Evolutionary conservation across 2,113 vertebrate genomes (phyloP).

Genomic region (Sprattus sprattus): DNA sequence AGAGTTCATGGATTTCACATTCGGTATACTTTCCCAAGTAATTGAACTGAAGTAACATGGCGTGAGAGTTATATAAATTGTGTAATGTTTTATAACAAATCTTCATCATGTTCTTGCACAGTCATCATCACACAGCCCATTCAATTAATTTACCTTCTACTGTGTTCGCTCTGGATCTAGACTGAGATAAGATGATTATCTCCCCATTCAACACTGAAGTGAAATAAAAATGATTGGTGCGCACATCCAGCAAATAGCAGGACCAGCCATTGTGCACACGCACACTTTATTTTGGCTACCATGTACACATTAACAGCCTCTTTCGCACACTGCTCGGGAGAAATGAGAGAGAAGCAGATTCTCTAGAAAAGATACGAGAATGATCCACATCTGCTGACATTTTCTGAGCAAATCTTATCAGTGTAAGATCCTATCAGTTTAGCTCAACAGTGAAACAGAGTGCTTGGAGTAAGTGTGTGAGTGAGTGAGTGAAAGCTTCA

Average conservation of each 20-base stretch:
- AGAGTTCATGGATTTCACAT: not conserved
- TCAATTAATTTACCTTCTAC: not conserved
- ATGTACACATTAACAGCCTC: not conserved
- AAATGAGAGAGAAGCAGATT: not conserved
- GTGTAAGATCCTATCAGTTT: not conserved
- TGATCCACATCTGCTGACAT: too few species aligned
- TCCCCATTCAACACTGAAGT: not conserved
- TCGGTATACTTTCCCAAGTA: not conserved
- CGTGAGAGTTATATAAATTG: too few species aligned
- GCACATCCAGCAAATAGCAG: not conserved
- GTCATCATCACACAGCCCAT: not conserved
- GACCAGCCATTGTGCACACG: not conserved
- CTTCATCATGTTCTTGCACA: not conserved
- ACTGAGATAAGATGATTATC: not conserved
- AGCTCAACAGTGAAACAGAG: not conserved
- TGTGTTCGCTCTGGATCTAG: not conserved
- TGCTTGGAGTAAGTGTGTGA: not conserved
- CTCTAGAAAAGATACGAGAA: not conserved
- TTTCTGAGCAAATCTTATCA: not conserved
- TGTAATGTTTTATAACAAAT: not conserved
- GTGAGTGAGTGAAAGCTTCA: not conserved
- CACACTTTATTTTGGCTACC: not conserved
- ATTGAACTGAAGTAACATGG: too few species aligned
- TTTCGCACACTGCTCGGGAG: not conserved
- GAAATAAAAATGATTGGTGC: not conserved